Conservation (phyloP, 2,888 invertebrate species). For the Pammene fasciana region DNA sequence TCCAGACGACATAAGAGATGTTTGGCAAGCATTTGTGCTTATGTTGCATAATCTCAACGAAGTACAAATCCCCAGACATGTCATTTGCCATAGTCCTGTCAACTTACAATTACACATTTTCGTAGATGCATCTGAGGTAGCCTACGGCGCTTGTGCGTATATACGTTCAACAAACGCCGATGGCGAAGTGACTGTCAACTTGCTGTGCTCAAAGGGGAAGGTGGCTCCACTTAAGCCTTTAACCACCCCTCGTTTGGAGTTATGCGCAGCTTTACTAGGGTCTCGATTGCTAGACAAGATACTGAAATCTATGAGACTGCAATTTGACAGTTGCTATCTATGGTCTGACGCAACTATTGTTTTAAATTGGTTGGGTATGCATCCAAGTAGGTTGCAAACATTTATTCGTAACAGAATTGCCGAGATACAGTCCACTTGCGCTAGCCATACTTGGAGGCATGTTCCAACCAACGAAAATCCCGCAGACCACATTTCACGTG, state of each 20-base stretch:
- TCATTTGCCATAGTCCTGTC: too few species aligned
- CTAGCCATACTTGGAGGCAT: slow-evolving; percentile 4
- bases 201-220: slow-evolving; percentile 24
- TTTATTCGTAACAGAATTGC: slow-evolving; percentile 23
- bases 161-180: not conserved
- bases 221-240: slow-evolving; percentile 27
- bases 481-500: slow-evolving; percentile 26
- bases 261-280: not conserved
- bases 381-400: slow-evolving; percentile 6
- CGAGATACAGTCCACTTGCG: slow-evolving; percentile 12
- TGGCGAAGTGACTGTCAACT: not conserved
- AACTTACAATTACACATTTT: too few species aligned
- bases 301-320: too few species aligned
- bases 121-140: not conserved
- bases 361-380: too few species aligned
- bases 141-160: not conserved
- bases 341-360: too few species aligned
- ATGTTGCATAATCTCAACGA: not conserved
- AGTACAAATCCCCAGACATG: too few species aligned
- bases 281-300: too few species aligned
- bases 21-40: slow-evolving; percentile 12
- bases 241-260: slow-evolving; percentile 16
- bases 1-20: too few species aligned
- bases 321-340: too few species aligned
- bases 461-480: slow-evolving; percentile 23